Base-by-base conservation (phyloP, 2,113 vertebrate species). In the Passer montanus region DNA sequence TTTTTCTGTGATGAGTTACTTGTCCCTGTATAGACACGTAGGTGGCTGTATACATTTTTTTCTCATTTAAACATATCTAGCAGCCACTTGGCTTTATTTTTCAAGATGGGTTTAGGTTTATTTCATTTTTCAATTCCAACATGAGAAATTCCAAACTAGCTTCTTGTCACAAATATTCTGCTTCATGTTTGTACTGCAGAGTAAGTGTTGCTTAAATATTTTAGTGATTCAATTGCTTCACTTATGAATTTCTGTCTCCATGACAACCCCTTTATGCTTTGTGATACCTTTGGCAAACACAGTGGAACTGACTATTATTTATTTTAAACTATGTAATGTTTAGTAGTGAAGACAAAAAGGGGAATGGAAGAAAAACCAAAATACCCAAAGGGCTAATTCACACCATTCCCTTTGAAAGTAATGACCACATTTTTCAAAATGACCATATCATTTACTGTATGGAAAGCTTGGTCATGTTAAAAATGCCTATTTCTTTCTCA, bases 201-300 rank as follows among this genome's bases (percentile, higher is more conserved):
- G 33, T 73, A 90, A 93, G 56, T 85, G 74, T 95, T 94, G 87
- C 96, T 95, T 95, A 96, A 95, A 95, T 91, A 89, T 97, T 96
- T 95, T 94, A 94, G 80, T 41, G 78, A 97, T 83, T 93, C 6
- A 4, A 0, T 83, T 59, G 44, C 90, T 90, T 95, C 75, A 47
- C 89, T 82, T 91, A 67, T 63, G 89, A 87, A 94, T 96, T 93
- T 84, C 86, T 84, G 82, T 97, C 91, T 94, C 95, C 96, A 97
- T 97, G 94, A 81, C 97, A 97, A 97, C 96, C n/a, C 20, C 81
- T 87, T 82, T 96, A 68, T 91, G 69, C 88, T 94, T 92, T 91
- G 72, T 90, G 85, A 91, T 95, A 85, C 84, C 90, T 97, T 90
- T 79, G 49, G 79, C 2, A 1, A 95, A 74, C 70, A 73, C 13